phyloP scores from a whole-genome alignment of 2,888 invertebrate genomes.

The Prosopocoilus inquinatus region DNA sequence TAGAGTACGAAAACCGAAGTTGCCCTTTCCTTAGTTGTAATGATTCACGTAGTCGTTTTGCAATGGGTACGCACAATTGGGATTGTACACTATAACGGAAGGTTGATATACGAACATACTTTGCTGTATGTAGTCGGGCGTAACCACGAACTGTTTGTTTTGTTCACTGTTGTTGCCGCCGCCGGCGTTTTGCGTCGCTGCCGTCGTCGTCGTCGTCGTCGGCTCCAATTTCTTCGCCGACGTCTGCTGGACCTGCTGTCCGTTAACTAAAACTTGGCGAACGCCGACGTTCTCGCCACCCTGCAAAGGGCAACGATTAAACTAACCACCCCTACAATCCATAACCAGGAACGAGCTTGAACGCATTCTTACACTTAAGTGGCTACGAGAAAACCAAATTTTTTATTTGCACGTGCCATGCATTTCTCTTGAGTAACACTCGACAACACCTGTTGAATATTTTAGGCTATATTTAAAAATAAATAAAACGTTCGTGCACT shows the following conservation, averaged over 20 bases:
- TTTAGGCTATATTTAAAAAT: no score
- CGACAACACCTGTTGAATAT: no score
- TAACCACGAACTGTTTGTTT: conserved; percentile 73
- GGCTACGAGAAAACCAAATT: no score
- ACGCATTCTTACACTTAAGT: no score
- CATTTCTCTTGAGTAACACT: no score
- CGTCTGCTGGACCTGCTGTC: conserved; percentile 39
- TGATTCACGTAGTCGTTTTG: conserved; percentile 45
- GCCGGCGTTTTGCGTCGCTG: conserved; percentile 27
- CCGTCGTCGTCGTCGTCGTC: conserved; percentile 29
- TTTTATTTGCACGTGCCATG: no score
- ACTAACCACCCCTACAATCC: no score
- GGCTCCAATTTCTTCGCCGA: conserved; percentile 46
- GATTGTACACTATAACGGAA: conserved; percentile 51
- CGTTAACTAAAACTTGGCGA: conserved; percentile 47
- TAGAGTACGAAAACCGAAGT: conserved; percentile 4
- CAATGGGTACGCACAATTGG: conserved; percentile 50
- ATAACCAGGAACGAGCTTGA: no score
- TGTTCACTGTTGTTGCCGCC: conserved; percentile 48
- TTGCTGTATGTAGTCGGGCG: conserved; percentile 91
- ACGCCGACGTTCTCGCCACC: conserved; percentile 10
- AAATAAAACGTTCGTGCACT: no score
- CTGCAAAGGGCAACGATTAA: conserved; percentile 12
- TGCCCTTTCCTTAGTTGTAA: conserved; percentile 20
- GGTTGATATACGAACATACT: conserved; percentile 65